Percentiles rank a stretch among this genome's conserved stretches.
These are phyloP conservation scores for Lophotis ruficrista DNA, from an alignment of 2,113 vertebrate genomes.

Conservation along the genomic window DNA sequence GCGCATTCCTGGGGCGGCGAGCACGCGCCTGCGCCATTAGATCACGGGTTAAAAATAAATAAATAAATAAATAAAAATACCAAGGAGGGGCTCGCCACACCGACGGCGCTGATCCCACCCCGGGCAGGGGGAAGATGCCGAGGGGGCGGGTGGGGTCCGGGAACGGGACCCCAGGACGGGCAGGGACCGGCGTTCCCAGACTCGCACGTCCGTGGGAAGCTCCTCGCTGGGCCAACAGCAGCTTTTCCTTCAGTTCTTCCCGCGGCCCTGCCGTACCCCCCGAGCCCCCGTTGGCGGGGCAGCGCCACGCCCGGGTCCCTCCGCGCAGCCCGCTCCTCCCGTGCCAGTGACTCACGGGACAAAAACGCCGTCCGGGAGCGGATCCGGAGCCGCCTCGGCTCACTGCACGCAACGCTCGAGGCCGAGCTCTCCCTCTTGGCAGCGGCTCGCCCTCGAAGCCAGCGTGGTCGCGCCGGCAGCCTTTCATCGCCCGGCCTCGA, in stretches of 20 bases:
- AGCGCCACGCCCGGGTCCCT: background rate
- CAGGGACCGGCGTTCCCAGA: accelerated
- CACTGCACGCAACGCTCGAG: accelerated
- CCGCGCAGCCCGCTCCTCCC: background rate
- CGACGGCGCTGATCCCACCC: background rate
- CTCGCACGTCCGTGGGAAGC: accelerated
- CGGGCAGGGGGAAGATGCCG: background rate
- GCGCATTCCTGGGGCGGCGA: background rate
- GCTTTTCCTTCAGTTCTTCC: background rate
- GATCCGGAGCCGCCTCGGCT: background rate
- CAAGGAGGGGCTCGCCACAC: background rate
- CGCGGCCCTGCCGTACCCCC: background rate
- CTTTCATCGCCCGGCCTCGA: accelerated
- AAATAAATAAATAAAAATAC: background rate
- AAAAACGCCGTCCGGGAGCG: background rate
- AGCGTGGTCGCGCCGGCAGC: background rate
- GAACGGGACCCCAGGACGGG: accelerated
- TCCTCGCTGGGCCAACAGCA: background rate
- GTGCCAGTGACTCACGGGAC: conserved; percentile 22
- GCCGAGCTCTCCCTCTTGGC: background rate
- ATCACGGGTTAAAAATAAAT: background rate
- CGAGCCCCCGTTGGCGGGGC: background rate
- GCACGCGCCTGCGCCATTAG: background rate
- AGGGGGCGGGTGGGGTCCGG: background rate
- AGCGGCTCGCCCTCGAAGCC: background rate